Percentiles rank a stretch among this genome's conserved stretches.
These are phyloP conservation scores for Gambusia yucatana DNA, from an alignment of 2,797 vertebrate genomes.

Conservation along the genomic window DNA sequence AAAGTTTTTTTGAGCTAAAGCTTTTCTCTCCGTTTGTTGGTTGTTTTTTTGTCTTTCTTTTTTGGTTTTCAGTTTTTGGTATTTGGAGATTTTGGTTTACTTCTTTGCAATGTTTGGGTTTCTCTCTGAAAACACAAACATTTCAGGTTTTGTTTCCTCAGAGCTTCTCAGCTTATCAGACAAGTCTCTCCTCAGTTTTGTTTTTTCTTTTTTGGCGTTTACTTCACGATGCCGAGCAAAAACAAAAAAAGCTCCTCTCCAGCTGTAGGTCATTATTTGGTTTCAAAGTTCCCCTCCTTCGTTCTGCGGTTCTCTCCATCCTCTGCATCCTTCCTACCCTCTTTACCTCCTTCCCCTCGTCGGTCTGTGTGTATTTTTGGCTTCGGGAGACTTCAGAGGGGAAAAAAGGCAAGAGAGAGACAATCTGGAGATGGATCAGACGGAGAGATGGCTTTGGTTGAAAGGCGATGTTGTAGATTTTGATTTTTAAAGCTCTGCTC, in stretches of 20 bases:
- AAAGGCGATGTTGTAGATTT: constrained; percentile 80
- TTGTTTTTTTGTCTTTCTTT: constrained; percentile 70
- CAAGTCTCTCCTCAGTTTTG: constrained; percentile 66
- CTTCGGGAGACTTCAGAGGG: constrained; percentile 72
- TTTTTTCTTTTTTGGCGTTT: constrained; percentile 36
- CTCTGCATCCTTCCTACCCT: constrained; percentile 64
- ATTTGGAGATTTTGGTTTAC: constrained; percentile 83
- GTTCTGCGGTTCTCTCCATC: constrained; percentile 70
- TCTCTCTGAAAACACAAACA: constrained; percentile 43
- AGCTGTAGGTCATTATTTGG: constrained; percentile 77
- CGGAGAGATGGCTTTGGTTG: constrained; percentile 84
- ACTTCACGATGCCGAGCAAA: constrained; percentile 41
- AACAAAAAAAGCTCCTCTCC: constrained; percentile 61
- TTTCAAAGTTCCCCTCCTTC: constrained; percentile 71
- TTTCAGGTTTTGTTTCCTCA: constrained; percentile 18
- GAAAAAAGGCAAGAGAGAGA: constrained; percentile 50
- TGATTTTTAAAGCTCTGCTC: constrained; percentile 69
- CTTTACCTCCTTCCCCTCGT: constrained; percentile 55
- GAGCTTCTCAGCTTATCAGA: constrained; percentile 52
- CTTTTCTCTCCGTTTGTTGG: constrained; percentile 85
- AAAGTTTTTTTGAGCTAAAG: constrained; percentile 89
- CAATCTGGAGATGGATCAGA: constrained; percentile 66
- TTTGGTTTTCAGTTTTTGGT: constrained; percentile 87
- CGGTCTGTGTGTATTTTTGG: constrained; percentile 80
- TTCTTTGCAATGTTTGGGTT: constrained; percentile 63